Conservation (phyloP, 2,113 vertebrate genomes). For the Dinomys branickii region DNA sequence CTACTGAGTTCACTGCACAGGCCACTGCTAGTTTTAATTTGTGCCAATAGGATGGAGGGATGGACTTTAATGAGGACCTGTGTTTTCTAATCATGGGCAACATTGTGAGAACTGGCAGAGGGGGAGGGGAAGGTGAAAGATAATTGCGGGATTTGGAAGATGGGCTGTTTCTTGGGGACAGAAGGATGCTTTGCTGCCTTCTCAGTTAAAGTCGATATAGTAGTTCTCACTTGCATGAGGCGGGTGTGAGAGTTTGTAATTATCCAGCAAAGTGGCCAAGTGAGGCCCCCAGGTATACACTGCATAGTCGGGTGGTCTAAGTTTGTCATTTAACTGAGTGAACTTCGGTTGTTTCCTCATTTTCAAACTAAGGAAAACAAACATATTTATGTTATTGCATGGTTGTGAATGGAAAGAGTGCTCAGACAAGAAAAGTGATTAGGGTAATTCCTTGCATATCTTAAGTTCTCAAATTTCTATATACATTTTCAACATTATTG, state of each 20-base stretch:
- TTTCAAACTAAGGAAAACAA: not conserved
- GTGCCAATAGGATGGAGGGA: slow-evolving; percentile 73
- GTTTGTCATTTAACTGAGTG: not conserved
- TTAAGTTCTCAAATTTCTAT: not conserved
- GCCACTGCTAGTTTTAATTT: slow-evolving; percentile 81
- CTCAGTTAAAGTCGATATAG: not conserved
- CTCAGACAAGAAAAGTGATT: not conserved
- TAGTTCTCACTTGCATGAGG: not conserved
- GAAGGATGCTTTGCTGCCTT: not conserved
- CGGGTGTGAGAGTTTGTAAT: not conserved
- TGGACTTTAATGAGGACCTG: slow-evolving; percentile 79
- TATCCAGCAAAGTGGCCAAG: not conserved
- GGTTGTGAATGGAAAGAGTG: not conserved
- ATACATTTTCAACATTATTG: not conserved
- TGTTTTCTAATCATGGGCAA: slow-evolving; percentile 79
- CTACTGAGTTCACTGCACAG: slow-evolving; percentile 80
- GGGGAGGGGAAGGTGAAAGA: slow-evolving; percentile 50
- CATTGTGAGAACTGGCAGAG: slow-evolving; percentile 70
- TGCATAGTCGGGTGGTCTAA: not conserved
- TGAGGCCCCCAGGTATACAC: not conserved
- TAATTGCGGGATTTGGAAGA: slow-evolving; percentile 60
- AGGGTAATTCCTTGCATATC: not conserved
- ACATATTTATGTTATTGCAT: not conserved
- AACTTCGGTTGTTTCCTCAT: not conserved
- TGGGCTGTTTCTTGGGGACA: slow-evolving; percentile 1